Evolutionary conservation across 2,113 vertebrate species (phyloP), one percentile per base, ranked within the genome.

Genomic region (Chunga burmeisteri): DNA sequence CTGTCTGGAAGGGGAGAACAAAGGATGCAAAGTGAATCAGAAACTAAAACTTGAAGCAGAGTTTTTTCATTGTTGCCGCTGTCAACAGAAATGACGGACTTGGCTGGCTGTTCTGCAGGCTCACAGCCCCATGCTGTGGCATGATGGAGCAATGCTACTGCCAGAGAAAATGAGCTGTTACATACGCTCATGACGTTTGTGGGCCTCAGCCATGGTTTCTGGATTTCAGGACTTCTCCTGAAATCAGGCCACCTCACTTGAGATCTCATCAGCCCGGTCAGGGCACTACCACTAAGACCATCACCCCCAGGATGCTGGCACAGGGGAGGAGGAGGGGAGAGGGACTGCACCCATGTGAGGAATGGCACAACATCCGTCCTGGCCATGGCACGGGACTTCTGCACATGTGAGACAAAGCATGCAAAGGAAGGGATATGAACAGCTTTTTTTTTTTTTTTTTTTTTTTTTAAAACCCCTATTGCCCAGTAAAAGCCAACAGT

Each of bases 1-100:
- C 97, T 3, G 91, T 92, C 99, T 99, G 88, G 23, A 40, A 88
- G 74, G 85, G 53, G 16, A 90, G 19, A 94, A 44, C 55, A 88
- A 82, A 50, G 63, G 40, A 90, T 0, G 0, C 23, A 10, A 25
- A 42, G n/a, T 94, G 73, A 95, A 65, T 10, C 0, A 2, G 52
- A 86, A 63, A 29, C 11, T 6, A 34, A 10, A 58, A 44, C 1
- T 27, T 29, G 40, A 71, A 71, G 34, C 86, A 88, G 66, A 91
- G 80, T 8, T 65, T 20, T 83, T 13, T 42, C 6, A 1, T 27
- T 49, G 38, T 38, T 22, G 61, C 30, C 5, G 2, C n/a, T 5
- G 7, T 27, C 59, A 86, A n/a, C 42, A 70, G 42, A 30, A 47
- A 15, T 0, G 7, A 44, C 22, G 40, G 79, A 29, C 23, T 38